Evolutionary conservation across 2,797 vertebrate genomes (phyloP).

Genomic region (Sphenopsis melanotis): DNA sequence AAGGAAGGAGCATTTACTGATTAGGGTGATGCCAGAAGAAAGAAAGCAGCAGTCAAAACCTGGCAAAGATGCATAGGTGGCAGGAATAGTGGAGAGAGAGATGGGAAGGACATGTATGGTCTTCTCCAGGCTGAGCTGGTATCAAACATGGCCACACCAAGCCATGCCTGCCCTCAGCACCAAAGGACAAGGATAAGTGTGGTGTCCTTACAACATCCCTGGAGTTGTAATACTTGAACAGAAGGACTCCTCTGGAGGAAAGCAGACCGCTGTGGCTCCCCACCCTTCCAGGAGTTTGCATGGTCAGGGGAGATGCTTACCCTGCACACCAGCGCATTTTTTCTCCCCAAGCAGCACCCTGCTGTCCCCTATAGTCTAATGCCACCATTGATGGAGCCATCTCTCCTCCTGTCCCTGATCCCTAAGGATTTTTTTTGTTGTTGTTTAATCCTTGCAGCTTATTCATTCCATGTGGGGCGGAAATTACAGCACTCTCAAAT

Average conservation of each 20-base stretch:
- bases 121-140: background rate
- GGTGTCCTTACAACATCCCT: background rate
- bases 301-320: background rate
- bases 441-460: conserved; percentile 2
- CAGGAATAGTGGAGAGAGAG: background rate
- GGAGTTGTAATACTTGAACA: background rate
- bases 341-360: background rate
- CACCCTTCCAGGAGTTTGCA: background rate
- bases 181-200: background rate
- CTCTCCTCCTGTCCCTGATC: background rate
- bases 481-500: conserved; percentile 43
- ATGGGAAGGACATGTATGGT: accelerated
- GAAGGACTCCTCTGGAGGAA: background rate
- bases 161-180: background rate
- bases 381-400: background rate
- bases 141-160: background rate
- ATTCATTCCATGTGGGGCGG: background rate
- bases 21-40: background rate
- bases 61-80: background rate
- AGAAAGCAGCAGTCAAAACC: background rate
- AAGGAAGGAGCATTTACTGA: background rate
- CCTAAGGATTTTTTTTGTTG: background rate
- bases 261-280: background rate
- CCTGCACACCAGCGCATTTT: background rate
- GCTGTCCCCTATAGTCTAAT: background rate